Evolutionary conservation across 2,113 vertebrate genomes (phyloP).

Genomic region (Corythornis cristatus): DNA sequence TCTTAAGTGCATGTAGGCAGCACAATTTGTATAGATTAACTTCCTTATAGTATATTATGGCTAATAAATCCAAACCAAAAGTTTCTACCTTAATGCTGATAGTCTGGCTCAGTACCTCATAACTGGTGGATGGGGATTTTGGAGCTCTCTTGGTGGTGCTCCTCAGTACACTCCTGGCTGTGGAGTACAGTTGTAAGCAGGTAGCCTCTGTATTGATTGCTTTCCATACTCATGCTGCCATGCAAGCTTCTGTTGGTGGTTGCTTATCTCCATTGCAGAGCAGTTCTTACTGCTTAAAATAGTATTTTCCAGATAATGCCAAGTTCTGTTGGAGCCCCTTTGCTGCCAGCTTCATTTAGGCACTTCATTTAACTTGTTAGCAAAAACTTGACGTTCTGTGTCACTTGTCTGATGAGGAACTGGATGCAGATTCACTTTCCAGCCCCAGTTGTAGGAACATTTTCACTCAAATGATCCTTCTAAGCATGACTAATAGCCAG

Average conservation of each 20-base stretch:
- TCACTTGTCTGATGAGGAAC: background rate
- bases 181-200: accelerated
- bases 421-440: background rate
- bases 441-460: background rate
- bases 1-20: background rate
- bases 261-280: background rate
- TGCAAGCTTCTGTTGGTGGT: background rate
- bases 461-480: background rate
- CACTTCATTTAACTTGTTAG: background rate
- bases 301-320: background rate
- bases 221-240: background rate
- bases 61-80: background rate
- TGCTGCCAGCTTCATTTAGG: background rate
- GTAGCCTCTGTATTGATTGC: background rate
- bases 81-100: background rate
- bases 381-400: background rate
- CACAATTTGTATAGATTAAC: background rate
- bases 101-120: background rate
- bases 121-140: background rate
- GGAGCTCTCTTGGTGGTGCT: background rate
- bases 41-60: background rate
- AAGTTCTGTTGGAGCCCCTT: background rate
- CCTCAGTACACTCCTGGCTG: background rate
- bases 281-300: background rate
- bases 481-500: background rate